A percentile compares a stretch with the other conserved stretches of the same genome.
Evolutionary conservation across 1,140 invertebrate genomes (phyloP).

Genomic region (Micrasema longulum): DNA sequence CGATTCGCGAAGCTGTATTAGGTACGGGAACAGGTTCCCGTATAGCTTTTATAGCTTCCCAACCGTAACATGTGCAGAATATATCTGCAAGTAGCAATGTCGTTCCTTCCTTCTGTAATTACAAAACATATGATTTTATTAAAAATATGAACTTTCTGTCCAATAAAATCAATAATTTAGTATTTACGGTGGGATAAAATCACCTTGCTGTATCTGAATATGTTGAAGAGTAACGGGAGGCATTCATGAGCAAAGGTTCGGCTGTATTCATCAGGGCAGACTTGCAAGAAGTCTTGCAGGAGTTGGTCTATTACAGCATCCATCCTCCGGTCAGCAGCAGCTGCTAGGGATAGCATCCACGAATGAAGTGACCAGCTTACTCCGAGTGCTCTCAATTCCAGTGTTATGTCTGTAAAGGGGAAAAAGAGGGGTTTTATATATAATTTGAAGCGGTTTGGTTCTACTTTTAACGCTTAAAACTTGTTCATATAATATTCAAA

Average conservation of each 20-base stretch:
- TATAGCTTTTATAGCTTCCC: constrained; percentile 85
- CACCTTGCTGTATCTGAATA: constrained; percentile 91
- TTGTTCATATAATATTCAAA: too few relatives aligned
- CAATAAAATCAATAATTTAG: too few relatives aligned
- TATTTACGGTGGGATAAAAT: too few relatives aligned
- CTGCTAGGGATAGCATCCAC: constrained; percentile 91
- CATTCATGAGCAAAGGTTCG: constrained; percentile 91
- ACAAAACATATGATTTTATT: constrained; percentile 32
- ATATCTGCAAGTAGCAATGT: constrained; percentile 89
- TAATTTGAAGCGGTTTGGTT: too few relatives aligned
- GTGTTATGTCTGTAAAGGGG: constrained; percentile 83
- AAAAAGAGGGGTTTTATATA: too few relatives aligned
- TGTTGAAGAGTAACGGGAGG: constrained; percentile 88
- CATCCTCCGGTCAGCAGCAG: constrained; percentile 83
- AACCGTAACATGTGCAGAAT: constrained; percentile 89
- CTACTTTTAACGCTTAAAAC: too few relatives aligned
- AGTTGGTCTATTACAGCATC: constrained; percentile 91
- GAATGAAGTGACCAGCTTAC: constrained; percentile 91
- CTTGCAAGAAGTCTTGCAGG: constrained; percentile 90
- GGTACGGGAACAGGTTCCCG: constrained; percentile 76
- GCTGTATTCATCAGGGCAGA: constrained; percentile 86
- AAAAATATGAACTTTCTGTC: too few relatives aligned
- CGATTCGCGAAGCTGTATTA: constrained; percentile 76
- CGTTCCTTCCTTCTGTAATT: constrained; percentile 85
- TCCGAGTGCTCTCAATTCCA: constrained; percentile 84